phyloP scores from a whole-genome alignment of 37 sponge, comb jelly and placozoan species.

The Spongia lamella region DNA sequence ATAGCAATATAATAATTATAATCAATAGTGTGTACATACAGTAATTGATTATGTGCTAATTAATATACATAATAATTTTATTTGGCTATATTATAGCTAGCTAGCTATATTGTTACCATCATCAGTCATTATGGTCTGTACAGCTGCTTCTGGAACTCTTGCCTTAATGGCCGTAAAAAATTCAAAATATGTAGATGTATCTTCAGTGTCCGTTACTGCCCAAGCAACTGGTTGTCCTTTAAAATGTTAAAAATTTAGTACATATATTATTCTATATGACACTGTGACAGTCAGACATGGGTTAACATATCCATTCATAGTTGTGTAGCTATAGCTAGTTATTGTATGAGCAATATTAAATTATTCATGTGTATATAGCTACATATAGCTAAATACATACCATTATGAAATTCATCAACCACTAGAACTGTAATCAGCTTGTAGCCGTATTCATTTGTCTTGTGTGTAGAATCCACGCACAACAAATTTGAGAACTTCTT shows the following conservation, averaged over 20 bases:
- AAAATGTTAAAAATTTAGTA: not conserved
- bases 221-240: slow-evolving; percentile 15
- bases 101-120: slow-evolving; percentile 23
- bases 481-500: not conserved
- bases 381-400: not conserved
- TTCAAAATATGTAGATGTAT: not conserved
- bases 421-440: slow-evolving; percentile 18
- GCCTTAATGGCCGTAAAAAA: not conserved
- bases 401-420: slow-evolving; percentile 20
- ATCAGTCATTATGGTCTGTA: not conserved
- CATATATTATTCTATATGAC: not conserved
- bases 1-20: no score
- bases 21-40: no score
- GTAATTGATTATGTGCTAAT: no score
- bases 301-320: no score
- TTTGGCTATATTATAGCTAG: no score
- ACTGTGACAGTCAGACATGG: no score
- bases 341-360: no score
- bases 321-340: no score
- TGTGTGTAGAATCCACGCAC: slow-evolving; percentile 23
- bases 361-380: no score
- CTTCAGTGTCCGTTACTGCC: slow-evolving; percentile 17
- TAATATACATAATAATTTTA: no score
- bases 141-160: not conserved
- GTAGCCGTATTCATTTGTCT: slow-evolving; percentile 25